These are phyloP conservation scores for Cylindroiulus punctatus DNA, from an alignment of 2,888 invertebrate species.

Conservation along the genomic window DNA sequence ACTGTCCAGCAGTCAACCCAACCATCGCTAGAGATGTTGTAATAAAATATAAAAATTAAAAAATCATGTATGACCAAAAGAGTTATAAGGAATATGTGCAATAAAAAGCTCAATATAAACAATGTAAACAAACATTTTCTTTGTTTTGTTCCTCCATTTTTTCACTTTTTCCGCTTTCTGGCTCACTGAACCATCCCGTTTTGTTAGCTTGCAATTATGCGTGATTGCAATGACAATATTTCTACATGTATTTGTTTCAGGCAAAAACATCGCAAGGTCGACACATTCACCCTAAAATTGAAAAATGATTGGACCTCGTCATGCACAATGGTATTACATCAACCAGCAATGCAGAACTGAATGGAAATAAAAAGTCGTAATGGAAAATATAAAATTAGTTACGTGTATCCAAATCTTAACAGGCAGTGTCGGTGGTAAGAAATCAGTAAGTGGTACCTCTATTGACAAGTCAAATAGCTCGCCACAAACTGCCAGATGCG, in stretches of 20 bases:
- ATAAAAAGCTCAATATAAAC: not conserved
- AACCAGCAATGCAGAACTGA: too few relatives aligned
- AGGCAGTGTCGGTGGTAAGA: conserved; percentile 87
- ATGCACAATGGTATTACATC: not conserved
- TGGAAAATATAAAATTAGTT: not conserved
- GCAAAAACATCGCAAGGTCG: conserved; percentile 87
- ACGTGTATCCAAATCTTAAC: conserved; percentile 91
- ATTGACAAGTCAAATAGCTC: conserved; percentile 93
- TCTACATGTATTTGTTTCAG: conserved; percentile 89
- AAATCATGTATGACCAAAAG: not conserved
- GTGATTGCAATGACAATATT: conserved; percentile 84
- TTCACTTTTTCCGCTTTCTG: conserved; percentile 62
- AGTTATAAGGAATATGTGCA: not conserved
- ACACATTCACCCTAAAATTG: conserved; percentile 81
- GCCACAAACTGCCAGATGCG: conserved; percentile 90
- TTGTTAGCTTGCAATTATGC: conserved; percentile 86
- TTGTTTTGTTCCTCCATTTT: conserved; percentile 85
- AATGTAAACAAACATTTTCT: conserved; percentile 68
- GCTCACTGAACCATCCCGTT: conserved; percentile 74
- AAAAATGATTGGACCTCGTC: not conserved
- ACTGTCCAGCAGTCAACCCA: conserved; percentile 98
- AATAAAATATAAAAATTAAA: not conserved
- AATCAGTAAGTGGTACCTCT: conserved; percentile 93
- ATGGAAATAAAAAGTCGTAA: not conserved
- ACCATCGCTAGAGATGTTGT: conserved; percentile 69